Conservation (phyloP, 2,113 vertebrate species). For the Nothoprocta perdicaria region DNA sequence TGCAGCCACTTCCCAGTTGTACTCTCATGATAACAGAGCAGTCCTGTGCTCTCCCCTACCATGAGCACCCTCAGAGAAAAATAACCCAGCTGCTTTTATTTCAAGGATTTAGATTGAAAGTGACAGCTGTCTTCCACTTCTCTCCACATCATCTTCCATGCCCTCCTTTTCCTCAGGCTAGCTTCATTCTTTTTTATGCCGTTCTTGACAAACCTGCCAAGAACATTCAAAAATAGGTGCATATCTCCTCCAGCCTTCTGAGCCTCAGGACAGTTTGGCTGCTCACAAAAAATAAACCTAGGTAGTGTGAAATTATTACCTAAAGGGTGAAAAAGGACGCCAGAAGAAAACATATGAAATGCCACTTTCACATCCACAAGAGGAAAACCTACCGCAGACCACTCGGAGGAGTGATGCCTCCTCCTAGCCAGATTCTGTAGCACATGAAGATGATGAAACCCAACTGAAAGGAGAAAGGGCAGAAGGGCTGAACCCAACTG, state of each 20-base stretch:
- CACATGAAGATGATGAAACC: not conserved
- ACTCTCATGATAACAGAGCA: accelerated
- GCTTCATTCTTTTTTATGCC: not conserved
- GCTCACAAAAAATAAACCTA: not conserved
- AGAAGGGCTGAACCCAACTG: not conserved
- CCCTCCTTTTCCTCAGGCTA: not conserved
- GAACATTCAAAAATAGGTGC: not conserved
- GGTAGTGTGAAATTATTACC: not conserved
- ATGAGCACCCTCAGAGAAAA: not conserved
- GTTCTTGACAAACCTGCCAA: not conserved
- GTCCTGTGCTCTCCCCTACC: not conserved
- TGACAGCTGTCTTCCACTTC: not conserved
- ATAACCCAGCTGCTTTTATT: not conserved
- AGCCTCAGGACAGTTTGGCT: not conserved
- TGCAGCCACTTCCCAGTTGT: accelerated
- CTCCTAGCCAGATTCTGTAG: not conserved
- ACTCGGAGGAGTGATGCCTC: not conserved
- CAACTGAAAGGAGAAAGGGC: not conserved
- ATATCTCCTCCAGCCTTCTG: not conserved
- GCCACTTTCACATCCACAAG: not conserved
- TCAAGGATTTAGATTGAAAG: not conserved
- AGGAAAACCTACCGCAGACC: not conserved
- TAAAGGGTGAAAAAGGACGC: not conserved
- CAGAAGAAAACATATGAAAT: not conserved
- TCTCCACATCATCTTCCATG: not conserved